Evolutionary conservation across 2,797 vertebrate genomes (phyloP).

Genomic region (Gila robusta): DNA sequence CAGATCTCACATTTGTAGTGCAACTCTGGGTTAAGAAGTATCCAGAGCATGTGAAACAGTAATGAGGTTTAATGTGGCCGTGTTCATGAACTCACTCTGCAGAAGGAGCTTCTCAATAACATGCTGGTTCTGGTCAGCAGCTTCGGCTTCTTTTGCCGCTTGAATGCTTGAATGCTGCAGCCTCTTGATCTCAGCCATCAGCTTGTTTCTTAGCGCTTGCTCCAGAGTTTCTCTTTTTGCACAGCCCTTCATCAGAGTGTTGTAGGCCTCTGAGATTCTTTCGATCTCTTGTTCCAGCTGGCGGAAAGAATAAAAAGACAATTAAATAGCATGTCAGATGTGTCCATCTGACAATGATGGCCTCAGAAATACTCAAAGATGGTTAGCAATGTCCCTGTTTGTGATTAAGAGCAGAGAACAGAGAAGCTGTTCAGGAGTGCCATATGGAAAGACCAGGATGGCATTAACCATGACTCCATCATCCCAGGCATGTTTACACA

Average conservation of each 20-base stretch:
- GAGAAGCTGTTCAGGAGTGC: slow-evolving; percentile 74
- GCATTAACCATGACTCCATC: slow-evolving; percentile 80
- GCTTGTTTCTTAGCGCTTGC: slow-evolving; percentile 90
- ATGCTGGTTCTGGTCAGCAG: slow-evolving; percentile 91
- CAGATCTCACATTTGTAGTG: slow-evolving; percentile 19
- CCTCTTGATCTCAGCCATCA: slow-evolving; percentile 90
- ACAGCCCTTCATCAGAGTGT: slow-evolving; percentile 92
- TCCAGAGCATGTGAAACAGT: slow-evolving; percentile 1
- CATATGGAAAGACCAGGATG: slow-evolving; percentile 74
- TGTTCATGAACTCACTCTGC: slow-evolving; percentile 85
- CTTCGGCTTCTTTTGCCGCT: slow-evolving; percentile 87
- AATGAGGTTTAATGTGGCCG: background rate
- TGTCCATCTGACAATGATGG: background rate
- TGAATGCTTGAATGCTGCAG: slow-evolving; percentile 94
- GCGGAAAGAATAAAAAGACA: slow-evolving; percentile 13
- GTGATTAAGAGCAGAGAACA: slow-evolving; percentile 22
- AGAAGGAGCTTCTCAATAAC: slow-evolving; percentile 90
- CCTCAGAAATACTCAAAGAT: background rate
- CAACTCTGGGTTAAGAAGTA: background rate
- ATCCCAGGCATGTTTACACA: slow-evolving; percentile 82
- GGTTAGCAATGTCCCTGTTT: background rate
- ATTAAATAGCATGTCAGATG: background rate
- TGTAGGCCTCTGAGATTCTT: slow-evolving; percentile 93
- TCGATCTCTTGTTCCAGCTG: slow-evolving; percentile 97
- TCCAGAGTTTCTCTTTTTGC: slow-evolving; percentile 93